These are phyloP conservation scores for Etheostoma spectabile DNA, from an alignment of 2,113 vertebrate species.

Conservation along the genomic window DNA sequence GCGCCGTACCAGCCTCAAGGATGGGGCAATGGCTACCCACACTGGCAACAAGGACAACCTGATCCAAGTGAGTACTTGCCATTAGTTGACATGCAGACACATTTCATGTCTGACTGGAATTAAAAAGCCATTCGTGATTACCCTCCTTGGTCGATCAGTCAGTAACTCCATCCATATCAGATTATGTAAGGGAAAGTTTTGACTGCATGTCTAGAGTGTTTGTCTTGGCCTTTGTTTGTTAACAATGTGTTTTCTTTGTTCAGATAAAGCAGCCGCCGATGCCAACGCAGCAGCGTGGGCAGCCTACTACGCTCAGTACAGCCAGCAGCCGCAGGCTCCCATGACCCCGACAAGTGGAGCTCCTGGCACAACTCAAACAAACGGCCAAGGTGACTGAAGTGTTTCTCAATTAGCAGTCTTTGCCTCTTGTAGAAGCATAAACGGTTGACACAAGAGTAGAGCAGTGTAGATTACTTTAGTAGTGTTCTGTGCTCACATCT, in stretches of 20 bases:
- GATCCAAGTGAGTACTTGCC: constrained; percentile 91
- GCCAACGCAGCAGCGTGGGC: constrained; percentile 99
- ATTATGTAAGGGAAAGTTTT: not conserved
- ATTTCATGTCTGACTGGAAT: not conserved
- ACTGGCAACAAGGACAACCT: constrained; percentile 97
- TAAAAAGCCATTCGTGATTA: not conserved
- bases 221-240: not conserved
- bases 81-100: too few relatives aligned
- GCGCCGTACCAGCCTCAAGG: constrained; percentile 97
- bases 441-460: constrained; percentile 27
- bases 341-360: constrained; percentile 93
- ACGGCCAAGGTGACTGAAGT: constrained; percentile 92
- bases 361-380: constrained; percentile 91
- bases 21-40: constrained; percentile 97
- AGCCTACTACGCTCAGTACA: constrained; percentile 98
- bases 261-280: constrained; percentile 96
- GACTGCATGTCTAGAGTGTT: too few relatives aligned
- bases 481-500: constrained; percentile 36
- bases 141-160: not conserved
- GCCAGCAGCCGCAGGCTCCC: constrained; percentile 95
- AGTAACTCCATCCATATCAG: not conserved
- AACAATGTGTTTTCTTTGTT: not conserved
- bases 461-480: constrained; percentile 47
- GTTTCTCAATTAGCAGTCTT: not conserved
- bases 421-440: not conserved